These are phyloP conservation scores for Chelidonichthys spinosus DNA, from an alignment of 2,797 vertebrate genomes.

Conservation along the genomic window DNA sequence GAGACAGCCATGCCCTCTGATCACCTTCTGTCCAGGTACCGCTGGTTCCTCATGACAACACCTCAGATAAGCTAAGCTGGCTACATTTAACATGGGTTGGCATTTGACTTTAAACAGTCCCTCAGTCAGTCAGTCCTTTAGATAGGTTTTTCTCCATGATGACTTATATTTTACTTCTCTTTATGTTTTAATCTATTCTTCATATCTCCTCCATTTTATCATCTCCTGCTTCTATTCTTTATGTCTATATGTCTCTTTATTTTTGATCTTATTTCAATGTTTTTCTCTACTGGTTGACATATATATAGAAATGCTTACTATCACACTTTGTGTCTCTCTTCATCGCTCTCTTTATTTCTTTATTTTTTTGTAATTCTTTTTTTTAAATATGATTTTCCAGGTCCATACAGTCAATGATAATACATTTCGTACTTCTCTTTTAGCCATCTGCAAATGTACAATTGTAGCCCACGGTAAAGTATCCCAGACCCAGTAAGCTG, in stretches of 20 bases:
- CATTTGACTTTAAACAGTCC: not conserved
- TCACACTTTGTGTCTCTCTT: not conserved
- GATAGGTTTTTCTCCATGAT: not conserved
- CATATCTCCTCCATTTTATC: not conserved
- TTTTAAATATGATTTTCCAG: too few relatives aligned
- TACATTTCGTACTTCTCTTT: too few relatives aligned
- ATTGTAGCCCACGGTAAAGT: too few relatives aligned
- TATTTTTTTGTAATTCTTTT: too few relatives aligned
- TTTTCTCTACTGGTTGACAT: not conserved
- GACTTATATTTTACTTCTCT: not conserved
- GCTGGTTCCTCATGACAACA: not conserved
- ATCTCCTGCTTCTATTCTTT: not conserved
- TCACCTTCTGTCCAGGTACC: slow-evolving; percentile 87
- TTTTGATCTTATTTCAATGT: not conserved
- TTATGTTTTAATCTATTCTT: not conserved
- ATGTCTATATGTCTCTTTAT: not conserved
- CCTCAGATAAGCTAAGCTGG: not conserved
- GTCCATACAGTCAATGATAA: too few relatives aligned
- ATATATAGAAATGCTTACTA: not conserved
- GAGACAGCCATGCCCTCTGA: slow-evolving; percentile 82
- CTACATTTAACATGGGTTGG: not conserved
- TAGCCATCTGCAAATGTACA: too few relatives aligned
- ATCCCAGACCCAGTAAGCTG: too few relatives aligned
- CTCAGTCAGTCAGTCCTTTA: not conserved
- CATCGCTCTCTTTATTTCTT: not conserved